Base-by-base conservation (phyloP, 30 jellyfish, hydroid and myxozoan genomes). In the Phacellophora camtschatica region DNA sequence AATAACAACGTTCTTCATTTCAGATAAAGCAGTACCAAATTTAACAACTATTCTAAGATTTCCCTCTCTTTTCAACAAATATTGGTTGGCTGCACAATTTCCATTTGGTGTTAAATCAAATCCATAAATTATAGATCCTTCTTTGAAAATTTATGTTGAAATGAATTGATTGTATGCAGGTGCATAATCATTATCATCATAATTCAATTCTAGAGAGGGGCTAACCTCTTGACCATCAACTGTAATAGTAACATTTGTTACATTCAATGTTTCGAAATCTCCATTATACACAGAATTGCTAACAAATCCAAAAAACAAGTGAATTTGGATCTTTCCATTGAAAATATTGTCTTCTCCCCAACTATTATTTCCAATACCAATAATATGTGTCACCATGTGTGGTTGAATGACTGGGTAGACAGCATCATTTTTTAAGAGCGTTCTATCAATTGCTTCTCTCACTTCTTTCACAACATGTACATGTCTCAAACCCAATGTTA, bases 101-200 rank as follows among this genome's bases (percentile, higher is more conserved):
- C 82, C 82, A 25, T 68, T 68, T 7, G 82, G 68, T 0, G 68
- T 68, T n/a, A 42, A 42, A 4, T 68, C 82, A 37, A 68, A 68
- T 1, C 66, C 82, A 68, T 68, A 68, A 27, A 68, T 68, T 19
- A 67, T n/a, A 6, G 48, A 36, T 68, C 82, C 82, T 68, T 68
- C 68, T 1, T 45, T 25, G 46, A 36, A 68, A 31, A 24, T 45
- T n/a, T 39, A 29, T 22, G 37, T 59, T 13, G 83, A 13, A 11
- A 59, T 7, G 55, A 76, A 23, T 18, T 69, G 49, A 39, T 41
- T 35, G 49, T 76, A 76, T 0, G 59, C 88, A 22, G 30, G 51
- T 11, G 58, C 13, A 56, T 57, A 57, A 11, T 55, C 75, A 18
- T 36, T 25, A 4, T 50, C 41, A 27, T 22, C 63, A 72, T 27